Evolutionary conservation across 2,888 invertebrate species (phyloP), one percentile per base, ranked within the genome.

Genomic region (Orthosia gothica): DNA sequence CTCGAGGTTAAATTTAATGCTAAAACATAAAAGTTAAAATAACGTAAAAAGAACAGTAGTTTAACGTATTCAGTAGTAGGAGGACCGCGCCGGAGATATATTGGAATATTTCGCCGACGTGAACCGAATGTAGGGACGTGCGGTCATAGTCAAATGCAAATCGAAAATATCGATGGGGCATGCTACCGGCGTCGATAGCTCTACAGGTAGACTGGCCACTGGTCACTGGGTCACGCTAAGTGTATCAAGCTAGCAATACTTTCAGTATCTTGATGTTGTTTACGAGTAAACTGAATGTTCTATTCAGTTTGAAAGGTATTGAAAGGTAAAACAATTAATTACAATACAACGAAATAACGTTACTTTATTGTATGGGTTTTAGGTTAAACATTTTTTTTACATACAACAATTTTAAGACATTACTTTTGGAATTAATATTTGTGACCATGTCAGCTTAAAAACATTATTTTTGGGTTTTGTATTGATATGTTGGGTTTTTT

Each of bases 101-200:
- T 82, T 70, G 64, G n/a, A 71, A 74, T 79, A 79, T 76, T 69
- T 69, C 20, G 52, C 20, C 20, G 23, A 61, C n/a, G 47, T 40
- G 57, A 73, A 52, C 59, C 32, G n/a, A 54, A 65, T 68, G 49
- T 20, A 0, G 4, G 47, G 16, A 47, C 45, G 45, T 75, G 54
- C 58, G 55, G 74, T 61, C 52, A 66, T 23, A 73, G 61, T 68
- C 55, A 49, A 75, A 79, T 65, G 61, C 57, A 76, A 76, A 84
- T 79, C 63, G 69, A 70, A 81, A 79, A 83, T 79, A 76, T 73
- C 58, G 49, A 55, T 32, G 68, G 69, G 18, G 32, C 55, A 64
- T 26, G 40, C 47, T 58, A 40, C 54, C 13, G 20, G n/a, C 65
- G 50, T 81, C 69, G 52, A 66, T 50, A 59, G 59, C 74, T 64